Evolutionary conservation across 2,113 vertebrate species (phyloP), one percentile per base, ranked within the genome.

Genomic region (Salvelinus fontinalis): DNA sequence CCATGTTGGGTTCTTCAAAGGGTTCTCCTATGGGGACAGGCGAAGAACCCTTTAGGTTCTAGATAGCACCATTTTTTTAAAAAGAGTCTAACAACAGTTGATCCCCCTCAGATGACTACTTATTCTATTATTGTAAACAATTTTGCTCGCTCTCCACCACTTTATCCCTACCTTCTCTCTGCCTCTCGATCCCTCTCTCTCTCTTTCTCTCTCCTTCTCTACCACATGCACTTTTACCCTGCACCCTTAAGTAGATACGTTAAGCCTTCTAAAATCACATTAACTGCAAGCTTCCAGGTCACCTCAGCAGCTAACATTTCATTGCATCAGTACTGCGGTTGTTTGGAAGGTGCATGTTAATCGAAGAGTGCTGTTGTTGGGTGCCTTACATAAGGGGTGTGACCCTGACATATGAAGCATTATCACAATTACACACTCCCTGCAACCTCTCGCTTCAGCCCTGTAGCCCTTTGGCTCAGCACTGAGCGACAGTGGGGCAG

Each of bases 361-460:
- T 76, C 75, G 71, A 71, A 71, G 75, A 76, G 26, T n/a, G n/a
- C 51, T 71, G 59, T 44, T 64, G 70, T 70, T 64, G 59, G 75
- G 5, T 31, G 14, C 8, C 22, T 70, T 76, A 62, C 39, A 65
- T 71, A 76, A 76, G 34, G 34, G 29, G 34, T 48, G 18, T 48
- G 54, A 77, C 59, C 62, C 39, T 13, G 57, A 13, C 69, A 4
- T 1, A 22, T 71, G 51, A 72, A 62, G 22, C 48, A 54, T 72
- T 72, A 66, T 20, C n/a, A 60, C 48, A 77, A 72, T 65, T 72
- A 74, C 67, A 34, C 57, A 12, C 57, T 71, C 24, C 13, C 67
- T 16, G 44, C 27, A 59, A 44, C 57, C 57, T 60, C 73, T 70
- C 27, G 14, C 24, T 34, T 20, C 73, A 70, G 26, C 16, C 60